These are phyloP conservation scores for Tubiluchus corallicola DNA, from an alignment of 2,888 invertebrate genomes.

Conservation along the genomic window DNA sequence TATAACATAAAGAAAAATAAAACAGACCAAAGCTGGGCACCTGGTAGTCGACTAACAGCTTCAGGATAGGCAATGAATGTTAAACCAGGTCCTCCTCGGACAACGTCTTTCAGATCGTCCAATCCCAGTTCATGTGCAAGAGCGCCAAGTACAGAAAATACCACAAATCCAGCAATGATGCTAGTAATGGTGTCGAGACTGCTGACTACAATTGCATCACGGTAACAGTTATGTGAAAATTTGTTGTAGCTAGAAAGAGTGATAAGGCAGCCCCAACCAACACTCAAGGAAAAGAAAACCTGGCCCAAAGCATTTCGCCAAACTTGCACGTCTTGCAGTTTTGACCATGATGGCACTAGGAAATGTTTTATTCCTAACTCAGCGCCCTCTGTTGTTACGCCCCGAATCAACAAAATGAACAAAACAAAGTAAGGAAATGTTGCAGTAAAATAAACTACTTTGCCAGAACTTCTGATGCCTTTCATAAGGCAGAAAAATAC, in stretches of 20 bases:
- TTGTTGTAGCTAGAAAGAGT: constrained; percentile 45
- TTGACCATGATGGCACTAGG: constrained; percentile 20
- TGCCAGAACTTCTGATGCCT: constrained; percentile 24
- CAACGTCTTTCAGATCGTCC: constrained; percentile 27
- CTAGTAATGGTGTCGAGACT: constrained; percentile 50
- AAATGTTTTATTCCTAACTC: constrained; percentile 20
- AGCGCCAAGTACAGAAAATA: constrained; percentile 58
- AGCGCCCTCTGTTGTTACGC: constrained; percentile 20
- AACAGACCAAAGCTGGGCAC: constrained; percentile 37
- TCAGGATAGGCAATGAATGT: constrained; percentile 59
- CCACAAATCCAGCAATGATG: constrained; percentile 55
- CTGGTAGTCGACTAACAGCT: constrained; percentile 48
- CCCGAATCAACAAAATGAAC: constrained; percentile 18
- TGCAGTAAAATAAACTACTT: constrained; percentile 23
- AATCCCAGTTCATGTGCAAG: constrained; percentile 29
- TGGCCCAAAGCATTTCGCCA: no score
- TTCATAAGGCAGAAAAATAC: constrained; percentile 23
- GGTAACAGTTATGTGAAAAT: no score
- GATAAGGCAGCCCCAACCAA: constrained; percentile 55
- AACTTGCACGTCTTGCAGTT: constrained; percentile 26
- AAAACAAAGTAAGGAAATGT: constrained; percentile 20
- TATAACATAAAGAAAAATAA: constrained; percentile 29
- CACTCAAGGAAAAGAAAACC: constrained; percentile 62
- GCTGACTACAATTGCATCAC: constrained; percentile 52
- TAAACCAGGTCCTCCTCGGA: constrained; percentile 43